Evolutionary conservation across 2,797 vertebrate genomes (phyloP).

Genomic region (Pangasius macronema): DNA sequence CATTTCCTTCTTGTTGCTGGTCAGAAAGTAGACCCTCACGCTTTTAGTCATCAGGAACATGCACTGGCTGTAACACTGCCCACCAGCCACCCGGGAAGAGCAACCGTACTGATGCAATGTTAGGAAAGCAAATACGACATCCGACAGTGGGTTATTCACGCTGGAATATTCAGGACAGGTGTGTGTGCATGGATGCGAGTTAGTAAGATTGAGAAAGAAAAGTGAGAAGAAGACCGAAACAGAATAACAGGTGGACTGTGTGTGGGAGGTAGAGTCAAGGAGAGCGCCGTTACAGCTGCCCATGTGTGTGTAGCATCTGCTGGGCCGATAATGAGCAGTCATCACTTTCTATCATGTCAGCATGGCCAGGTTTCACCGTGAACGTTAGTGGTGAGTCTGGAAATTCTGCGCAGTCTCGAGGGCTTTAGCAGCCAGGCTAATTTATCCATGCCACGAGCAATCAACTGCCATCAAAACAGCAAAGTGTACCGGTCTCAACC

Average conservation of each 20-base stretch:
- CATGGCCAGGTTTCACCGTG: neutral
- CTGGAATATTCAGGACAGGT: constrained; percentile 19
- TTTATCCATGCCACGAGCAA: neutral
- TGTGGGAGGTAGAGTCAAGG: constrained; percentile 16
- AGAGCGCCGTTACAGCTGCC: constrained; percentile 12
- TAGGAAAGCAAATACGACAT: constrained; percentile 33
- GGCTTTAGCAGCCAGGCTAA: neutral
- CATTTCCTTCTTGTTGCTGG: neutral
- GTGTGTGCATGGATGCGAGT: neutral
- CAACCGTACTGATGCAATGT: constrained; percentile 37
- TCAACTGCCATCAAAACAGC: neutral
- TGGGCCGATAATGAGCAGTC: constrained; percentile 41
- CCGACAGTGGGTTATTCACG: constrained; percentile 31
- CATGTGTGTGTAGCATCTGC: constrained; percentile 35
- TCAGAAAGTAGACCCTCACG: neutral
- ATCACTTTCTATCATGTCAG: constrained; percentile 32
- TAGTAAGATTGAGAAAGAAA: constrained; percentile 3
- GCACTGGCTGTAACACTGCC: neutral
- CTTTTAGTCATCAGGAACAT: neutral
- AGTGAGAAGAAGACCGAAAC: neutral
- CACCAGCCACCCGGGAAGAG: constrained; percentile 5
- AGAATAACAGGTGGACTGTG: constrained; percentile 37
- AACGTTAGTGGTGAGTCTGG: neutral
- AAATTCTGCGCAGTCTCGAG: neutral
- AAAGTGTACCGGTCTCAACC: neutral